Evolutionary conservation across 2,888 invertebrate species (phyloP).

Genomic region (Sisyra terminalis): DNA sequence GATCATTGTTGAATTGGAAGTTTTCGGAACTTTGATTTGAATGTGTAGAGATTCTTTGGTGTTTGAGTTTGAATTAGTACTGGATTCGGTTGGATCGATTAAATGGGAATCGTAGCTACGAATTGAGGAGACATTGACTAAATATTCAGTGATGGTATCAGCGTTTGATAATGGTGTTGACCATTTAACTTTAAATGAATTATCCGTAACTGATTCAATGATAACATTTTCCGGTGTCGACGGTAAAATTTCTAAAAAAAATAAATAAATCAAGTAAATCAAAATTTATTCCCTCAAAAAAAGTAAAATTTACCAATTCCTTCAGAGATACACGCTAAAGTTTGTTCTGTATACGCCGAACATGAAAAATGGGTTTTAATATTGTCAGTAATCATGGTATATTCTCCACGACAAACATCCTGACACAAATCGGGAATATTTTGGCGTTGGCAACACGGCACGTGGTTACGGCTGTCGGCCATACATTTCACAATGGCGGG

Average conservation of each 20-base stretch:
- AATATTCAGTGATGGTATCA: slow-evolving; percentile 46
- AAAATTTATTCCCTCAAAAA: neutral
- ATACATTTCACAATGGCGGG: slow-evolving; percentile 62
- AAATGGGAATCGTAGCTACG: slow-evolving; percentile 46
- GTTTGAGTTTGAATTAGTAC: slow-evolving; percentile 19
- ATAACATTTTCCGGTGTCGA: slow-evolving; percentile 56
- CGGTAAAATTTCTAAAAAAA: slow-evolving; percentile 47
- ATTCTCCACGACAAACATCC: slow-evolving; percentile 72
- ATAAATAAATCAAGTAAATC: neutral
- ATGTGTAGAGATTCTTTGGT: slow-evolving; percentile 22
- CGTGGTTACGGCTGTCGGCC: slow-evolving; percentile 71
- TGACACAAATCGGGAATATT: slow-evolving; percentile 72
- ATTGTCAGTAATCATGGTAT: slow-evolving; percentile 68
- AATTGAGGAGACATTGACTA: slow-evolving; percentile 54
- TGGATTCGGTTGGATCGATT: slow-evolving; percentile 30
- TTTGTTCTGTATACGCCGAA: slow-evolving; percentile 65
- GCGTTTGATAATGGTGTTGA: slow-evolving; percentile 42
- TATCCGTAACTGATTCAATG: slow-evolving; percentile 56
- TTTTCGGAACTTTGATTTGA: slow-evolving; percentile 38
- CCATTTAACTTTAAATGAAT: slow-evolving; percentile 58
- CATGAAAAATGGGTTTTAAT: slow-evolving; percentile 74
- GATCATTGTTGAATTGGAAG: slow-evolving; percentile 38
- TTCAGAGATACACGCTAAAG: slow-evolving; percentile 67
- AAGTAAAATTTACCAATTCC: slow-evolving; percentile 62
- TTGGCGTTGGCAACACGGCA: slow-evolving; percentile 69